Conservation (phyloP, 2,888 invertebrate species). For the Ernsta delagoae region DNA sequence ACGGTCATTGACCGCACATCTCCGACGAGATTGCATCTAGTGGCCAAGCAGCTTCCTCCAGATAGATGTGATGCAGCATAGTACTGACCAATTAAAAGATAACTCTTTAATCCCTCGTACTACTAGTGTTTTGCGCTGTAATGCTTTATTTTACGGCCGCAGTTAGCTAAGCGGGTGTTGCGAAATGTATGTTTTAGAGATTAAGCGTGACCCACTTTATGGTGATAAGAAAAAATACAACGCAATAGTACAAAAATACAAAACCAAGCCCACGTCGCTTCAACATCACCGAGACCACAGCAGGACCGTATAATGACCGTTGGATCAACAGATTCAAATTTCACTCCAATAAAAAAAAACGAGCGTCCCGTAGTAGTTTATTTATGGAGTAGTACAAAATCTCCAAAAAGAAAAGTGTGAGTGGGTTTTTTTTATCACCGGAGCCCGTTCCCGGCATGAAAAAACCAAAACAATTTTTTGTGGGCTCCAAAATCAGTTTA, state of each 20-base stretch:
- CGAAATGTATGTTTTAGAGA: constrained; percentile 10
- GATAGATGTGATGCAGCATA: constrained; percentile 63
- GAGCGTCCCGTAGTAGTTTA: constrained; percentile 67
- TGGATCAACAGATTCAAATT: constrained; percentile 71
- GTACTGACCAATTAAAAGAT: constrained; percentile 79
- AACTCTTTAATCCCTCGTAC: constrained; percentile 53
- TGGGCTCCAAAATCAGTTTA: constrained; percentile 75
- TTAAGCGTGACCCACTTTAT: constrained; percentile 65
- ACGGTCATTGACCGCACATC: constrained; percentile 81
- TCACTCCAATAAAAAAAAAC: constrained; percentile 56
- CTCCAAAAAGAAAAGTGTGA: constrained; percentile 65
- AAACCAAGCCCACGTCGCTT: constrained; percentile 33
- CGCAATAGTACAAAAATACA: constrained; percentile 50
- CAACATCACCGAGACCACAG: constrained; percentile 37
- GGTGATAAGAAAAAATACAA: constrained; percentile 70
- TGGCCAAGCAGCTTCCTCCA: constrained; percentile 78
- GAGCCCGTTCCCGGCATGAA: constrained; percentile 57
- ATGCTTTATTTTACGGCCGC: background rate
- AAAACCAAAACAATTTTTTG: constrained; percentile 83
- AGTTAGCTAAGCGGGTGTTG: background rate
- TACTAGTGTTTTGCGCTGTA: constrained; percentile 19
- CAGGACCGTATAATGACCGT: constrained; percentile 58
- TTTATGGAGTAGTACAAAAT: constrained; percentile 75
- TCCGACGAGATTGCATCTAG: constrained; percentile 83
- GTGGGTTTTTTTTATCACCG: constrained; percentile 50